Percentiles rank a stretch among this genome's conserved stretches.
Evolutionary conservation across 2,888 invertebrate genomes (phyloP).

Genomic region (Leptinotarsa peninsularis): DNA sequence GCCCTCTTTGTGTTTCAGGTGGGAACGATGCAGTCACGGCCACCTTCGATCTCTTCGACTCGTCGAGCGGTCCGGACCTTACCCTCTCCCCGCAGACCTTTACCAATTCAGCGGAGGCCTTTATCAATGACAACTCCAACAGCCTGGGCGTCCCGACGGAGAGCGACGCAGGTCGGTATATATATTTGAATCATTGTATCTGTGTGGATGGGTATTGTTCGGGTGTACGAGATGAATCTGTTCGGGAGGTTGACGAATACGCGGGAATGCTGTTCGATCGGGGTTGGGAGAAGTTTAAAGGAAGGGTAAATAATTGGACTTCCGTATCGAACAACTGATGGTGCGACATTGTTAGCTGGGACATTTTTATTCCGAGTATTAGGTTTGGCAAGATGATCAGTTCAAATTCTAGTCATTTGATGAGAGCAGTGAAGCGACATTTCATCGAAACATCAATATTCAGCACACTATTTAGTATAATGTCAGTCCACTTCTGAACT

Average conservation of each 20-base stretch:
- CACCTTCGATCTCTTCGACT: slow-evolving; percentile 72
- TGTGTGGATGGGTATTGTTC: slow-evolving; percentile 8
- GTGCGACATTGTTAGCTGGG: too few relatives aligned
- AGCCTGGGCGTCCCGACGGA: slow-evolving; percentile 73
- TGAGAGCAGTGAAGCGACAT: too few relatives aligned
- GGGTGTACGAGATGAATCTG: slow-evolving; percentile 12
- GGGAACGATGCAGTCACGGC: slow-evolving; percentile 63
- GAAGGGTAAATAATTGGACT: neutral
- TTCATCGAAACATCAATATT: too few relatives aligned
- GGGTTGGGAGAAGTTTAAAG: neutral
- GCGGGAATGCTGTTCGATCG: neutral
- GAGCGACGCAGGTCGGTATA: slow-evolving; percentile 69
- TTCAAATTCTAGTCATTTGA: too few relatives aligned
- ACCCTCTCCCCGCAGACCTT: slow-evolving; percentile 74
- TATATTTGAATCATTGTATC: slow-evolving; percentile 22
- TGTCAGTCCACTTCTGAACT: too few relatives aligned
- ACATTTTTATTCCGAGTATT: too few relatives aligned
- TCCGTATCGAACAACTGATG: neutral
- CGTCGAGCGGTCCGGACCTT: slow-evolving; percentile 72
- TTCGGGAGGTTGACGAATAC: slow-evolving; percentile 27
- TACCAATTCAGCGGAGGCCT: slow-evolving; percentile 74
- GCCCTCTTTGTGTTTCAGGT: slow-evolving; percentile 50
- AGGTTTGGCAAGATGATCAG: too few relatives aligned
- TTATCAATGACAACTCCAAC: slow-evolving; percentile 75
- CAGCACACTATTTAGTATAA: too few relatives aligned